Base-by-base conservation (phyloP, 2,113 vertebrate species). In the Phylloscopus trochilus region DNA sequence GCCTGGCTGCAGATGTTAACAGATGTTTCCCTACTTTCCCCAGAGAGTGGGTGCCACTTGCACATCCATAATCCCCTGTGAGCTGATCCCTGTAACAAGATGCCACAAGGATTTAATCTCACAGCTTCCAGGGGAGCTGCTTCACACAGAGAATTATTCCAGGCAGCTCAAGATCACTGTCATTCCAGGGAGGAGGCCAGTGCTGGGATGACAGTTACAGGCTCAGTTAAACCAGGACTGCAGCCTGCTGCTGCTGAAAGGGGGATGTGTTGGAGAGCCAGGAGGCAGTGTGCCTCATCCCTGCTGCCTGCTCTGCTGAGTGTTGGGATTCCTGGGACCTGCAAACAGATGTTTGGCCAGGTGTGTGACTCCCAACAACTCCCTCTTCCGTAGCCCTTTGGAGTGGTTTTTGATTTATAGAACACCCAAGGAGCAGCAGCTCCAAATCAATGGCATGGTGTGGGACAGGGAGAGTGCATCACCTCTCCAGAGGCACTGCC, bases 51-150 rank as follows among this genome's bases (percentile, higher is more conserved):
- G 49, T 82, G 92, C 93, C 72, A 62, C 82, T 87, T 83, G 68
- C 4, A 1, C 30, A 52, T 79, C 82, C 78, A 17, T 84, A 89
- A 91, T 79, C 58, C 75, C n/a, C 74, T 39, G 1, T 39, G 77
- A 8, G 7, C 82, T 56, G 81, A 89, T 87, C 64, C 81, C 81
- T 60, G 28, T 83, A 86, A 90, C 28, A 53, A 90, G 70, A 79
- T 82, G 92, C 78, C 82, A 66, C 59, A 47, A 69, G 81, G 59
- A 58, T 91, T 95, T 83, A 79, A 79, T 79, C 87, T 95, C 76
- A 67, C 63, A 44, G 70, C 35, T 83, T 83, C 43, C 87, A 59
- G 47, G 55, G 69, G 51, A 85, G 63, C 68, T 69, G 75, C 75
- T 93, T 77, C 59, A 73, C 53, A 39, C 4, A 6, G 51, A 83